phyloP scores from a whole-genome alignment of 2,888 invertebrate species.

The Peribatodes rhomboidaria region DNA sequence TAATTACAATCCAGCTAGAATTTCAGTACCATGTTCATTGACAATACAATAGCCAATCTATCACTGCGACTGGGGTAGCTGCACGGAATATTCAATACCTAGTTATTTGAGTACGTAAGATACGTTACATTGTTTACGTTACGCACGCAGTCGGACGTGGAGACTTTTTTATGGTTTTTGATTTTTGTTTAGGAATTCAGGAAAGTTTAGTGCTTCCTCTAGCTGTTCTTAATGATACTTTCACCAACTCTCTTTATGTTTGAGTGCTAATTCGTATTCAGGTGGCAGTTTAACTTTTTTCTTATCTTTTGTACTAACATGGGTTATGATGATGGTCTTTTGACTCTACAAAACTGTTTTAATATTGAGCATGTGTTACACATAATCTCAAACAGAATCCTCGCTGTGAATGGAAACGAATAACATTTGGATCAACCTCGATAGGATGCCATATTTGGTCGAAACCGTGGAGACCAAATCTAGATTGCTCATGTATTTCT shows the following conservation, averaged over 20 bases:
- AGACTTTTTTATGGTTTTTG: conserved; percentile 17
- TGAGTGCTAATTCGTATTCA: neutral
- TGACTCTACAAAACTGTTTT: too few relatives aligned
- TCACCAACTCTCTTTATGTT: conserved; percentile 12
- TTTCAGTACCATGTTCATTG: conserved; percentile 29
- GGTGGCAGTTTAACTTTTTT: neutral
- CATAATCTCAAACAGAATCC: too few relatives aligned
- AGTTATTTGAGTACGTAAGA: neutral
- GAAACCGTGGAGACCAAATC: conserved; percentile 3
- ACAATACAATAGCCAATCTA: conserved; percentile 32
- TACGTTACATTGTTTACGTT: conserved; percentile 3
- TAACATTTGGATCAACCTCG: conserved; percentile 11
- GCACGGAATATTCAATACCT: conserved; percentile 28
- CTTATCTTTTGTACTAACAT: too few relatives aligned
- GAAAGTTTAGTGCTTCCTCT: conserved; percentile 13
- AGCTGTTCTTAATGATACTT: conserved; percentile 9
- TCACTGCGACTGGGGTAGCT: conserved; percentile 12
- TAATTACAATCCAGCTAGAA: conserved; percentile 29
- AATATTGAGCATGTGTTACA: too few relatives aligned
- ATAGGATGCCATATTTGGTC: conserved; percentile 5
- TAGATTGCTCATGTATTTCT: conserved; percentile 14
- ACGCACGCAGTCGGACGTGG: conserved; percentile 4
- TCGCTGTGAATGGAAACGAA: neutral
- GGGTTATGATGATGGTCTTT: too few relatives aligned
- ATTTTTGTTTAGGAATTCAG: conserved; percentile 18